phyloP scores from a whole-genome alignment of 2,888 invertebrate species.

The Xestia ashworthii region DNA sequence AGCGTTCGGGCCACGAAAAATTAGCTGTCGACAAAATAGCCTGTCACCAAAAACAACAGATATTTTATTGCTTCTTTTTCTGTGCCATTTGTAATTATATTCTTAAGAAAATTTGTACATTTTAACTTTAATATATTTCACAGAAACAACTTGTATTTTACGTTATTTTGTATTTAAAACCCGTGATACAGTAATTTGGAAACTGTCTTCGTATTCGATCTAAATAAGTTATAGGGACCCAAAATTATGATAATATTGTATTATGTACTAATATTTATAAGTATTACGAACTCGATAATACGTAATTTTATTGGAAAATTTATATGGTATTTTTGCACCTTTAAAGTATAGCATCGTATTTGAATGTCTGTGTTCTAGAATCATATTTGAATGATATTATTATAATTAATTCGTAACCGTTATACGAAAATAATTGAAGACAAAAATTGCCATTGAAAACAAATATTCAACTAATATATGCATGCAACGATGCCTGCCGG shows the following conservation, averaged over 20 bases:
- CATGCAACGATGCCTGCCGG: neutral
- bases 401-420: neutral
- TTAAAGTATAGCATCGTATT: constrained; percentile 42
- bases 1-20: neutral
- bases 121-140: constrained; percentile 62
- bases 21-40: neutral
- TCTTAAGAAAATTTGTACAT: constrained; percentile 61
- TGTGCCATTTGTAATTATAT: constrained; percentile 74
- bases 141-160: constrained; percentile 24
- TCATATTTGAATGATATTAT: constrained; percentile 30
- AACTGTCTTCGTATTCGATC: constrained; percentile 53
- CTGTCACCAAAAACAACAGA: constrained; percentile 31
- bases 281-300: constrained; percentile 50
- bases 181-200: constrained; percentile 48
- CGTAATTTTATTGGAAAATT: constrained; percentile 50
- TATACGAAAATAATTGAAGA: neutral
- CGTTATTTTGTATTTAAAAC: constrained; percentile 55
- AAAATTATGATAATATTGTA: constrained; percentile 57
- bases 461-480: neutral
- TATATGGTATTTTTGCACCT: constrained; percentile 60
- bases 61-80: constrained; percentile 68
- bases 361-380: constrained; percentile 29
- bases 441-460: neutral
- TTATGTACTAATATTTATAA: constrained; percentile 55
- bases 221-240: constrained; percentile 67